Evolutionary conservation across 1,140 invertebrate species (phyloP).

Genomic region (Brachionus paranguensis): DNA sequence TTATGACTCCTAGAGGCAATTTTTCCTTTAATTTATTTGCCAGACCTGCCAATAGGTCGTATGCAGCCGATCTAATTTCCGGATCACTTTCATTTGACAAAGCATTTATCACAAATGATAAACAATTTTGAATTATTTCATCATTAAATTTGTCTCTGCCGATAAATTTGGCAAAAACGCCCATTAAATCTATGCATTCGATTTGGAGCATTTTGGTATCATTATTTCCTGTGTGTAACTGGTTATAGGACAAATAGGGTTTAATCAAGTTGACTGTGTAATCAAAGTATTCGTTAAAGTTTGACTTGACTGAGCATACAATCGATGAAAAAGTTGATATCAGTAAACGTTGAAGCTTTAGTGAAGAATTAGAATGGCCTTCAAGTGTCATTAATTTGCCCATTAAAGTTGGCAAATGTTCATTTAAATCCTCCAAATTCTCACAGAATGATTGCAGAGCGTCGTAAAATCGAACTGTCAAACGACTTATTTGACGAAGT

Average conservation of each 20-base stretch:
- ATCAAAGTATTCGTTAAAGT: constrained; percentile 11
- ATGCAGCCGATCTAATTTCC: constrained; percentile 14
- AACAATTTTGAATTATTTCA: constrained; percentile 13
- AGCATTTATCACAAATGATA: constrained; percentile 13
- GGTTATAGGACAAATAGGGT: constrained; percentile 13
- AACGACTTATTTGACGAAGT: background rate
- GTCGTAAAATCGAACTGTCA: constrained; percentile 33
- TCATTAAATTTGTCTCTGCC: constrained; percentile 18
- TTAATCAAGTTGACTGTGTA: constrained; percentile 27
- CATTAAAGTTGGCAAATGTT: constrained; percentile 30
- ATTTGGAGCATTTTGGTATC: constrained; percentile 35
- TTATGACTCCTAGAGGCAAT: background rate
- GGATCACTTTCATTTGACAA: constrained; percentile 4
- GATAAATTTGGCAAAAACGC: constrained; percentile 24
- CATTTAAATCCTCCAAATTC: constrained; percentile 34
- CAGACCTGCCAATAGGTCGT: constrained; percentile 32
- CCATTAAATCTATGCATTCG: constrained; percentile 38
- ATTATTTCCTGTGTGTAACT: background rate
- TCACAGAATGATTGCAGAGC: constrained; percentile 38
- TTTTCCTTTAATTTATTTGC: constrained; percentile 25
- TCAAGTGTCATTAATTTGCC: constrained; percentile 31
- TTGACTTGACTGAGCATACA: constrained; percentile 29
- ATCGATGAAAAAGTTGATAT: constrained; percentile 28
- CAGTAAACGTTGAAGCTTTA: constrained; percentile 5
- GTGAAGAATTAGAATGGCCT: background rate